Conservation (phyloP, 2,797 vertebrate species). For the Pteropus rufus region DNA sequence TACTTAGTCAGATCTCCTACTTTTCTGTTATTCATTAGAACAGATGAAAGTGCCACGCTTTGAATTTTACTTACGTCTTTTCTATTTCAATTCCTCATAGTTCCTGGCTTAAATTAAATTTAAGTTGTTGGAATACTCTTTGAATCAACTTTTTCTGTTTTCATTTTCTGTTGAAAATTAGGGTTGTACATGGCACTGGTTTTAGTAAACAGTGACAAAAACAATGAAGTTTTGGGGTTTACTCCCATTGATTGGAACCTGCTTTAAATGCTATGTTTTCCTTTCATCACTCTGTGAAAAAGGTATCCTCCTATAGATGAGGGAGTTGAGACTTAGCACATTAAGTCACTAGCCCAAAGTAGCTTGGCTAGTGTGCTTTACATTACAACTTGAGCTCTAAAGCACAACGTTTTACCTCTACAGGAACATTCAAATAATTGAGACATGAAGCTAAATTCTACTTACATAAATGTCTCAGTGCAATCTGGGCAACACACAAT, state of each 20-base stretch:
- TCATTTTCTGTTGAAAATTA: conserved; percentile 38
- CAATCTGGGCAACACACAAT: background rate
- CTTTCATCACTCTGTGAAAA: background rate
- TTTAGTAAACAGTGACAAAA: conserved; percentile 31
- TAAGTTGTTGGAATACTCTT: conserved; percentile 29
- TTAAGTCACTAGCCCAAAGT: background rate
- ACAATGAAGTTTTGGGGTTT: background rate
- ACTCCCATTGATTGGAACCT: background rate
- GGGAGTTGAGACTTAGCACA: background rate
- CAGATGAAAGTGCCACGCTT: background rate
- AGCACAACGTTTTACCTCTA: background rate
- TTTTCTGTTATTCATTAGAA: background rate
- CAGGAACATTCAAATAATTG: background rate
- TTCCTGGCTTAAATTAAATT: background rate
- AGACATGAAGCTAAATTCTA: background rate
- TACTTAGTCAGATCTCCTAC: background rate
- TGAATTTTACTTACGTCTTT: background rate
- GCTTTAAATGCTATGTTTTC: background rate
- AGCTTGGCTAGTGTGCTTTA: background rate
- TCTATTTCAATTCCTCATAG: background rate
- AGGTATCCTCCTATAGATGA: background rate
- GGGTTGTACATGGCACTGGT: background rate
- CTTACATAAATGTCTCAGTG: background rate
- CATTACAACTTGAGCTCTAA: background rate
- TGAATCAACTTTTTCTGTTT: background rate